Percentiles rank a stretch among this genome's conserved stretches.
Evolutionary conservation across 2,888 invertebrate genomes (phyloP).

Genomic region (Lasioglossum vierecki): DNA sequence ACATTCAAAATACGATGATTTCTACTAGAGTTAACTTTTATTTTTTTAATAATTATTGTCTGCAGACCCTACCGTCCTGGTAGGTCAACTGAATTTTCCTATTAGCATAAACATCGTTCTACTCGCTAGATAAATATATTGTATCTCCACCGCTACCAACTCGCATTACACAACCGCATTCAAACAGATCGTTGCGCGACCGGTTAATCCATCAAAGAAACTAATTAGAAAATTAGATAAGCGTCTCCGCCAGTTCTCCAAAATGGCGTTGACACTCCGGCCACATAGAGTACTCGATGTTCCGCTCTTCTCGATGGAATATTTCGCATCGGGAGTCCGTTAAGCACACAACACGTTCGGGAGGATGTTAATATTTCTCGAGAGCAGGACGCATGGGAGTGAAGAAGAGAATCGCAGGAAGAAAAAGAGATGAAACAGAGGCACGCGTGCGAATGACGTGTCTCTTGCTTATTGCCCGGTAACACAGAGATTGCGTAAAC

Average conservation of each 20-base stretch:
- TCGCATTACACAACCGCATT: no score
- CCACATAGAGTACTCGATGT: background rate
- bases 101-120: background rate
- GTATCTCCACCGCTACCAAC: background rate
- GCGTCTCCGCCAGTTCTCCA: background rate
- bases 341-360: background rate
- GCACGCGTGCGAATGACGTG: conserved; percentile 29
- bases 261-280: background rate
- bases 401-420: background rate
- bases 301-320: background rate
- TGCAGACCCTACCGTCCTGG: no score
- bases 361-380: background rate
- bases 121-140: background rate
- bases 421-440: background rate
- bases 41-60: no score
- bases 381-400: background rate
- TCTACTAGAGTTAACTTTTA: background rate
- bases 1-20: background rate
- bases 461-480: conserved; percentile 37
- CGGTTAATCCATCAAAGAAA: background rate
- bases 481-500: conserved; percentile 60
- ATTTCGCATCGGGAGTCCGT: background rate
- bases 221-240: background rate
- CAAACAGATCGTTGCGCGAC: background rate
- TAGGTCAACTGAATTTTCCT: background rate